Evolutionary conservation across 2,888 invertebrate species (phyloP).

Genomic region (Pachliopta kotzebuea): DNA sequence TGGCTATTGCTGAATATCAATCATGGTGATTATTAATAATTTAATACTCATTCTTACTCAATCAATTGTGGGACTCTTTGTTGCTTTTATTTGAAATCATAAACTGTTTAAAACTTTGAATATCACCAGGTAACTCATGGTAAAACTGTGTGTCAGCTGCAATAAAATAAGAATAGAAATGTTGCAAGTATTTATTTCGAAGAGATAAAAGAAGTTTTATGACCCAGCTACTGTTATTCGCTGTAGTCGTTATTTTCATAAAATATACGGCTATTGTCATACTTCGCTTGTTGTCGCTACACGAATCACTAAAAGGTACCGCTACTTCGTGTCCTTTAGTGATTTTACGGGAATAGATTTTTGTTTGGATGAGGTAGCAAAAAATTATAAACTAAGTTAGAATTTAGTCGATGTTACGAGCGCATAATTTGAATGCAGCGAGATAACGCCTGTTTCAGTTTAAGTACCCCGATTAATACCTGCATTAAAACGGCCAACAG

Average conservation of each 20-base stretch:
- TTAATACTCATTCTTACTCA: no score
- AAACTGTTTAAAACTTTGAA: neutral
- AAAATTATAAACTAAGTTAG: neutral
- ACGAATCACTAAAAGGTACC: slow-evolving; percentile 34
- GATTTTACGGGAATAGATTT: slow-evolving; percentile 11
- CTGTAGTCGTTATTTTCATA: slow-evolving; percentile 45
- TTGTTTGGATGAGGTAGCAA: neutral
- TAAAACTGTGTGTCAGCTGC: slow-evolving; percentile 7
- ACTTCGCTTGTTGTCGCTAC: slow-evolving; percentile 50
- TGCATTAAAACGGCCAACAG: slow-evolving; percentile 30
- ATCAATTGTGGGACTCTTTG: neutral
- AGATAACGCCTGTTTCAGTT: neutral
- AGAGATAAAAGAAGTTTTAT: slow-evolving; percentile 30
- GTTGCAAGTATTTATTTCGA: slow-evolving; percentile 24
- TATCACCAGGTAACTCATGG: no score
- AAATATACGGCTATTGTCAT: slow-evolving; percentile 52
- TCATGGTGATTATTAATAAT: no score
- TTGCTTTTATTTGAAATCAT: neutral
- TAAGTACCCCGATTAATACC: slow-evolving; percentile 11
- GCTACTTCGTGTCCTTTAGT: slow-evolving; percentile 13
- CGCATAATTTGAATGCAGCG: neutral
- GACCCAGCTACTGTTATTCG: slow-evolving; percentile 34
- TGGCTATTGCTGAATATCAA: no score
- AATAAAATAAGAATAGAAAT: slow-evolving; percentile 26
- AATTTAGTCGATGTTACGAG: neutral